Percentiles rank a stretch among this genome's conserved stretches.
These are phyloP conservation scores for Typhlichthys eigenmanni DNA, from an alignment of 2,797 vertebrate genomes.

Conservation along the genomic window DNA sequence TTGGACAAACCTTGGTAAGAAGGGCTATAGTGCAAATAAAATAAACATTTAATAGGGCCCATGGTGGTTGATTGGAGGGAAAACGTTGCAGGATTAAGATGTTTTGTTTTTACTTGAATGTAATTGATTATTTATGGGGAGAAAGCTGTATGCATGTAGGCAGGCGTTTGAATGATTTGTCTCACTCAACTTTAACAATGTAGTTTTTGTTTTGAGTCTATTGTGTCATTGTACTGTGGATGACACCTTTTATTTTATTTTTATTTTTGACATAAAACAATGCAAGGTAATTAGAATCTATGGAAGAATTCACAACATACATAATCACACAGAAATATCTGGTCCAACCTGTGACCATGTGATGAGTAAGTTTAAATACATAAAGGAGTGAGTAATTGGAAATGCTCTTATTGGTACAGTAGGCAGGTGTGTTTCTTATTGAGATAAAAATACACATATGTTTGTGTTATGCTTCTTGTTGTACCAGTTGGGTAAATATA, in stretches of 20 bases:
- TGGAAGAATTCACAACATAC: background rate
- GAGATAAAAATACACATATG: background rate
- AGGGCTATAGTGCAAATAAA: constrained; percentile 33
- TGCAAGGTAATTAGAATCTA: background rate
- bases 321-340: background rate
- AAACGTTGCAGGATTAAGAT: constrained; percentile 22
- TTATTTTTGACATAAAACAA: background rate
- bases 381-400: too few relatives aligned
- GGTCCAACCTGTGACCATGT: background rate
- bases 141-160: constrained; percentile 17
- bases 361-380: too few relatives aligned
- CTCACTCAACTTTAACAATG: constrained; percentile 16
- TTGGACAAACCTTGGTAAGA: constrained; percentile 40
- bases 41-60: constrained; percentile 23
- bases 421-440: constrained; percentile 12
- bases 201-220: constrained; percentile 18
- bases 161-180: constrained; percentile 32
- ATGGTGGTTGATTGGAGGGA: constrained; percentile 41
- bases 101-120: constrained; percentile 39
- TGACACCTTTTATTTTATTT: background rate
- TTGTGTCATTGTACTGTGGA: constrained; percentile 27
- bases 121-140: constrained; percentile 32
- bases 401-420: background rate
- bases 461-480: constrained; percentile 6
- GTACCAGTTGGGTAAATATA: background rate